These are phyloP conservation scores for Scaptomyza flava DNA, from an alignment of 2,888 invertebrate genomes.

Conservation along the genomic window DNA sequence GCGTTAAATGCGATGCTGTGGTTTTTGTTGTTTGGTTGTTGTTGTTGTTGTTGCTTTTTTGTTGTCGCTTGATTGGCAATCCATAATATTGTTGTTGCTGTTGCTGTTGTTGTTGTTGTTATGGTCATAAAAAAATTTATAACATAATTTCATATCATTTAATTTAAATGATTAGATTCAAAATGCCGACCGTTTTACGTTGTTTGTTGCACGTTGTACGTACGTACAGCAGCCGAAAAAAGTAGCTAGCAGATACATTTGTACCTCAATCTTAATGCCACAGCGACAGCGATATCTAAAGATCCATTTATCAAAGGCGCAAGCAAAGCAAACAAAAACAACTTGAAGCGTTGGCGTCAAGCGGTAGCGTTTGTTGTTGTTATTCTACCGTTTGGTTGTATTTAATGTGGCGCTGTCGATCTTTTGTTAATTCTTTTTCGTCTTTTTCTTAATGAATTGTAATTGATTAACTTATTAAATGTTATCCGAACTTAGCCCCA, in stretches of 20 bases:
- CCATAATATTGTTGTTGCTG: constrained; percentile 29
- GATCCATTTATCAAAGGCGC: constrained; percentile 53
- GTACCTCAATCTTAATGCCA: constrained; percentile 56
- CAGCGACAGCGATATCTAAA: constrained; percentile 33
- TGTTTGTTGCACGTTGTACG: constrained; percentile 13
- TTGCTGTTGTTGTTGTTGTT: constrained; percentile 14
- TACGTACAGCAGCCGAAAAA: constrained; percentile 42
- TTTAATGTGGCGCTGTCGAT: not conserved
- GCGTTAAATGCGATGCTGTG: constrained; percentile 59
- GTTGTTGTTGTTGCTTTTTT: constrained; percentile 31
- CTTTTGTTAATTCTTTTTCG: constrained; percentile 1
- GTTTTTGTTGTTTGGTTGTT: constrained; percentile 22
- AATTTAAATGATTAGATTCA: constrained; percentile 76
- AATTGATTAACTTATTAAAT: constrained; percentile 41
- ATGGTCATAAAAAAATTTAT: constrained; percentile 65
- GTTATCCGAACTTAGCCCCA: not conserved
- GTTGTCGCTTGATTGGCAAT: constrained; percentile 46
- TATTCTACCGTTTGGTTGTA: not conserved
- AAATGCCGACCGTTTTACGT: constrained; percentile 47
- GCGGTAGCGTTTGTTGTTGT: constrained; percentile 25
- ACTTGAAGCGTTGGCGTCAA: constrained; percentile 14
- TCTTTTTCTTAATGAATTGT: constrained; percentile 5
- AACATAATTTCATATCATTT: constrained; percentile 77
- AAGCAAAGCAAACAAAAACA: not conserved
- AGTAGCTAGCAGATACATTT: constrained; percentile 62